A percentile compares a stretch with the other conserved stretches of the same genome.
These are phyloP conservation scores for Xenotilapia longispinis DNA, from an alignment of 2,113 vertebrate species.

Conservation along the genomic window DNA sequence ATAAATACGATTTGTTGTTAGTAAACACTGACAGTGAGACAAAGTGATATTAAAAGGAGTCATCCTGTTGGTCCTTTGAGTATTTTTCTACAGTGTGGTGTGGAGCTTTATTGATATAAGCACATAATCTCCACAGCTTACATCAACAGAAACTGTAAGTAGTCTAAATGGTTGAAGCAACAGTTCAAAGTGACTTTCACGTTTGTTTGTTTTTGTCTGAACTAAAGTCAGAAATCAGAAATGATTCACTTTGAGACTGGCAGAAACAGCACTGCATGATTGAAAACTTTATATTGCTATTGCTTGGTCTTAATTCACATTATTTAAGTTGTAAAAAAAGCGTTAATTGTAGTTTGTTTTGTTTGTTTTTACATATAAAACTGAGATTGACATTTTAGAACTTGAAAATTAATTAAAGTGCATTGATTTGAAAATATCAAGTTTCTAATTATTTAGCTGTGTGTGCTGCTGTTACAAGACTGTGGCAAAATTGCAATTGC, in stretches of 20 bases:
- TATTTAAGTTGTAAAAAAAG: not conserved
- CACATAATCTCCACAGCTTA: not conserved
- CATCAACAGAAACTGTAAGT: not conserved
- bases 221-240: not conserved
- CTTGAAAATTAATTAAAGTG: not conserved
- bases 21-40: not conserved
- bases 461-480: not conserved
- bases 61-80: not conserved
- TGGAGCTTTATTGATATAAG: not conserved
- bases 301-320: not conserved
- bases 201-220: not conserved
- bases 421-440: not conserved
- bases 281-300: not conserved
- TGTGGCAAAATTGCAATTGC: not conserved
- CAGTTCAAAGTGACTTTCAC: not conserved
- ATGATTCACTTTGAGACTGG: not conserved
- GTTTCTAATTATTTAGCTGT: not conserved
- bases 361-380: not conserved
- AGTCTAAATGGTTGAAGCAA: not conserved
- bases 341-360: not conserved
- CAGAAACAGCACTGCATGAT: not conserved
- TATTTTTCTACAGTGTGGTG: not conserved
- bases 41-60: not conserved
- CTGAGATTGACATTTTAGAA: not conserved
- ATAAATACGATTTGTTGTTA: not conserved